A percentile compares a stretch with the other conserved stretches of the same genome.
phyloP scores from a whole-genome alignment of 2,797 vertebrate genomes.

The Macrochelys suwanniensis region DNA sequence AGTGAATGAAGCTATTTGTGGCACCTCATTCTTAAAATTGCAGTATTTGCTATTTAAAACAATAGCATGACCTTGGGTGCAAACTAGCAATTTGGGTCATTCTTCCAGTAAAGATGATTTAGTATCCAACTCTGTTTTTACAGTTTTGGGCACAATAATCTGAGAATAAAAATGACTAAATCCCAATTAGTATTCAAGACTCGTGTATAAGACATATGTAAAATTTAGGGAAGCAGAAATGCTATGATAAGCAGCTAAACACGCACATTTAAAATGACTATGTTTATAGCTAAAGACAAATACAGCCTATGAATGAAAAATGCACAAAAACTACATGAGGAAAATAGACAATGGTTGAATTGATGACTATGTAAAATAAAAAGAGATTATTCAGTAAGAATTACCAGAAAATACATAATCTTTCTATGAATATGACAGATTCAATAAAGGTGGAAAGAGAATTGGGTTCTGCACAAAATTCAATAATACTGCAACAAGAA shows the following conservation, averaged over 20 bases:
- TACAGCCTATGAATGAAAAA: no score
- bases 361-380: no score
- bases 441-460: no score
- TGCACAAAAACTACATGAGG: no score
- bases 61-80: not conserved
- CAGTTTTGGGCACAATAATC: not conserved
- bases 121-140: not conserved
- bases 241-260: not conserved
- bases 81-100: not conserved
- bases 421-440: no score
- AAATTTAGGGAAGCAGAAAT: not conserved
- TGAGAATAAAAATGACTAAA: not conserved
- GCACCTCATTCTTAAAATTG: not conserved
- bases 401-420: no score
- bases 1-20: not conserved
- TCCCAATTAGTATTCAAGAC: not conserved
- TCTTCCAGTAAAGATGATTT: not conserved
- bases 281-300: no score
- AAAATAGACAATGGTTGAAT: no score
- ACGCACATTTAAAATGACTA: not conserved
- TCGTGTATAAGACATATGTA: not conserved
- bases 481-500: no score
- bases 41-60: not conserved
- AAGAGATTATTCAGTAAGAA: no score
- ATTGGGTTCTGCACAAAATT: no score